Base-by-base conservation (phyloP, 2,888 invertebrate species). In the Cryptus viduatorius region DNA sequence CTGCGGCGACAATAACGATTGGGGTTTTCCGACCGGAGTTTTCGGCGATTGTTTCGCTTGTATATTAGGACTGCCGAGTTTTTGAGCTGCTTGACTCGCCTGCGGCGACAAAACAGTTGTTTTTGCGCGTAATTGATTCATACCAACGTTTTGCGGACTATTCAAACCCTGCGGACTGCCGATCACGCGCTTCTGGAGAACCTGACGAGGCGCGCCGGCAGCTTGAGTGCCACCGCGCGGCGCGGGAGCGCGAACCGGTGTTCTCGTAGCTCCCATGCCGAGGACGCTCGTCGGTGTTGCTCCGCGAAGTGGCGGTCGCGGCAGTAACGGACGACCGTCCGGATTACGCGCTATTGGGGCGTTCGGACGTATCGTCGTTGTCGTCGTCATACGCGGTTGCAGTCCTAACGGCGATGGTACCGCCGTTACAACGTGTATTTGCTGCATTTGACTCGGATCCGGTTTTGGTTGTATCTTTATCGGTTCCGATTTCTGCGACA, bases 391-490 rank as follows among this genome's bases (percentile, higher is more conserved):
- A 85, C 93, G 88, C 4, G 93, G 90, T 16, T 92, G 92, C 14
- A 93, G 65, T 5, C 89, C 86, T 82, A 93, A 87, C 0, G 92
- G 90, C 48, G 89, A 86, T 44, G 90, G 91, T 14, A 93, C 91
- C 10, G 93, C 92, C 37, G 93, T 91, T 24, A 94, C 92, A 12
- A 93, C 92, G 84, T 93, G 93, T 85, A 93, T 93, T 88, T 93
- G 93, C 78, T 91, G 93, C 67, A 93, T 75, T 79, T 92, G 85
- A 5, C 24, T 29, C 59, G 84, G 92, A 82, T 93, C 93, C n/a
- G 93, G 93, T 79, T 93, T 93, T 12, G 93, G 93, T 72, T 93
- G 93, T 78, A 94, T 94, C 85, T 94, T 93, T 56, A 94, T 90
- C 10, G 93, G 93, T 77, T 93, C 93, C 19, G 79, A 88, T 87